Conservation (phyloP, 1,140 invertebrate genomes). For the Magallana gigas region DNA sequence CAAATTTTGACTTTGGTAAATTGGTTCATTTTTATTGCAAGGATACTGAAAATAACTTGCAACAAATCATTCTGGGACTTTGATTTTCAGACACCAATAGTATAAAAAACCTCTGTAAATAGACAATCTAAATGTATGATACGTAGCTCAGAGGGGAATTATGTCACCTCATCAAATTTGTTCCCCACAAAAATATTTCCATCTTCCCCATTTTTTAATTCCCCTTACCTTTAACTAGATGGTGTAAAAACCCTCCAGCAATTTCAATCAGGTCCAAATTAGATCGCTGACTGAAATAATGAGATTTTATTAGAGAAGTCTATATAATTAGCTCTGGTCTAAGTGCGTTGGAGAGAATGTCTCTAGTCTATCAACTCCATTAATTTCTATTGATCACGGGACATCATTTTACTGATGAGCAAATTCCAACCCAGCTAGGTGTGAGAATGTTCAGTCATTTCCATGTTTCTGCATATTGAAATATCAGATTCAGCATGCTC, state of each 20-base stretch:
- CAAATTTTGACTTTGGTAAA: background rate
- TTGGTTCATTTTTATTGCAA: background rate
- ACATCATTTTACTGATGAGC: conserved; percentile 3
- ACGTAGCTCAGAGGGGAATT: background rate
- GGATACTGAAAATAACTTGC: background rate
- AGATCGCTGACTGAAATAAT: background rate
- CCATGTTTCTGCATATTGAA: too few species aligned
- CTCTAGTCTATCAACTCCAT: background rate
- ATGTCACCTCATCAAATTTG: conserved; percentile 1
- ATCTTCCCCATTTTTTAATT: background rate
- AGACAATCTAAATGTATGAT: background rate
- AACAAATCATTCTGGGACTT: background rate
- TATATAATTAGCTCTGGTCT: conserved; percentile 20
- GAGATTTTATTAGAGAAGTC: conserved; percentile 23
- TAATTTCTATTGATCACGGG: conserved; percentile 7
- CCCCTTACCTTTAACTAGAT: background rate
- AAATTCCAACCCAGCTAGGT: background rate
- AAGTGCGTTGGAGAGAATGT: background rate
- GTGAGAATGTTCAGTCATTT: background rate
- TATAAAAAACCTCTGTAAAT: background rate
- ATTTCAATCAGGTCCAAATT: conserved; percentile 15
- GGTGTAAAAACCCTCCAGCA: background rate
- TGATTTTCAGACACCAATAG: background rate
- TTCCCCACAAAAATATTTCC: background rate
- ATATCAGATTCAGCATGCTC: too few species aligned